A percentile compares a stretch with the other conserved stretches of the same genome.
phyloP scores from a whole-genome alignment of 2,888 invertebrate genomes.

The Sialis fuliginosa region DNA sequence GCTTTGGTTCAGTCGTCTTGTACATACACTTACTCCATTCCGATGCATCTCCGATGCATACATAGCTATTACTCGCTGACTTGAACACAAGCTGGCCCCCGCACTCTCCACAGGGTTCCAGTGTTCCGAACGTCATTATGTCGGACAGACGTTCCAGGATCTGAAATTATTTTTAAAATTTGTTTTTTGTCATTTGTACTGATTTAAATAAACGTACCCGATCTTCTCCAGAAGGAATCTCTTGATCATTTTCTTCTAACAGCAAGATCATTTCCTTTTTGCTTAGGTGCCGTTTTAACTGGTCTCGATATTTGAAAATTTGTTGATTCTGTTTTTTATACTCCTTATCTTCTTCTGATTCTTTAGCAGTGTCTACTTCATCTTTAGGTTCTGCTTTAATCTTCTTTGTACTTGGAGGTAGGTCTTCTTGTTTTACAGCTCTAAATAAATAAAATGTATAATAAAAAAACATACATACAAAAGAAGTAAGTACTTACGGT shows the following conservation, averaged over 20 bases:
- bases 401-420: conserved; percentile 47
- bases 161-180: conserved; percentile 26
- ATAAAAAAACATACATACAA: conserved; percentile 14
- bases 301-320: conserved; percentile 48
- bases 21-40: conserved; percentile 84
- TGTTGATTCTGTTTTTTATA: conserved; percentile 55
- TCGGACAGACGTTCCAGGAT: conserved; percentile 65
- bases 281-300: conserved; percentile 33
- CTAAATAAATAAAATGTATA: conserved; percentile 12
- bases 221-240: conserved; percentile 44
- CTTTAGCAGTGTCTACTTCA: conserved; percentile 29
- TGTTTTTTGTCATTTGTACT: background rate
- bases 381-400: conserved; percentile 43
- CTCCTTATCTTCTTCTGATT: conserved; percentile 34
- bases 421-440: conserved; percentile 30
- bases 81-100: conserved; percentile 50
- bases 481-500: conserved; percentile 31
- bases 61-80: conserved; percentile 42
- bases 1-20: conserved; percentile 50
- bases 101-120: conserved; percentile 64
- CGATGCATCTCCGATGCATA: conserved; percentile 53
- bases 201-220: conserved; percentile 30
- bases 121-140: conserved; percentile 72
- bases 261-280: conserved; percentile 44
- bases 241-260: conserved; percentile 55